These are phyloP conservation scores for Hoplodrina blanda DNA, from an alignment of 2,888 invertebrate genomes.

Conservation along the genomic window DNA sequence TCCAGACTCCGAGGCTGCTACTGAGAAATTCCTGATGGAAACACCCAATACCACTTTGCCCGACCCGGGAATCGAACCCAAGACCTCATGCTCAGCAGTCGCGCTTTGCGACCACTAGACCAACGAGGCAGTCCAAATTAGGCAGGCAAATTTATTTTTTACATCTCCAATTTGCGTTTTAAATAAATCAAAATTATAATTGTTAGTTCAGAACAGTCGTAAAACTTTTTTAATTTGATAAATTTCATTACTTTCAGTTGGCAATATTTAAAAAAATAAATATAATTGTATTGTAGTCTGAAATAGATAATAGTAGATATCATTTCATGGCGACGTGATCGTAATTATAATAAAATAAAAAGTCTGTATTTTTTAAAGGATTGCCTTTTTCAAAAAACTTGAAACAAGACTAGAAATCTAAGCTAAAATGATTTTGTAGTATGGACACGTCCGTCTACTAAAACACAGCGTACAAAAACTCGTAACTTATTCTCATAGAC, in stretches of 20 bases:
- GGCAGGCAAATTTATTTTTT: not conserved
- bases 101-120: no score
- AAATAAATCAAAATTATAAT: conserved; percentile 15
- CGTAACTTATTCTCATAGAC: conserved; percentile 3
- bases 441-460: conserved; percentile 14
- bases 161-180: not conserved
- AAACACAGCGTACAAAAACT: conserved; percentile 5
- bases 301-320: conserved; percentile 18
- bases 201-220: not conserved
- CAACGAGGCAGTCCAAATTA: no score
- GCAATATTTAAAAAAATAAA: conserved; percentile 7
- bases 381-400: conserved; percentile 6
- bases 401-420: conserved; percentile 7
- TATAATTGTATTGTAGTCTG: conserved; percentile 20
- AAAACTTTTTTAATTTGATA: conserved; percentile 13
- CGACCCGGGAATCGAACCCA: no score
- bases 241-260: not conserved
- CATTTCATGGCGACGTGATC: conserved; percentile 29
- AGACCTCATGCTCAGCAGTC: no score
- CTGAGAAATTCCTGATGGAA: no score
- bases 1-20: no score
- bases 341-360: conserved; percentile 23
- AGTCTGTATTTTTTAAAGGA: not conserved
- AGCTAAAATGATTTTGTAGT: conserved; percentile 19
- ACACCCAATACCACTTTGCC: no score